These are phyloP conservation scores for Gymnosoma rotundatum DNA, from an alignment of 2,888 invertebrate genomes.

Conservation along the genomic window DNA sequence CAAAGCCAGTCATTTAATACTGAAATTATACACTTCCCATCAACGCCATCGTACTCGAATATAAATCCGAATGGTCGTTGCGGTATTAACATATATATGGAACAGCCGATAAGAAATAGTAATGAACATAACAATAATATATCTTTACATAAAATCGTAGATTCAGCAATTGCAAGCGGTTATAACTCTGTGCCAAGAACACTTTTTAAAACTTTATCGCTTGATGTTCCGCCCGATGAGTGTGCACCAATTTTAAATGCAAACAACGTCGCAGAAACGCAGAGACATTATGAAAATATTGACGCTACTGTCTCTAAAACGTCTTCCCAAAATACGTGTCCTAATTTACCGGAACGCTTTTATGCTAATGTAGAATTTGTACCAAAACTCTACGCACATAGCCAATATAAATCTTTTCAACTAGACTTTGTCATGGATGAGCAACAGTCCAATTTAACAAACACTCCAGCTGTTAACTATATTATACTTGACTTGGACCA, in stretches of 20 bases:
- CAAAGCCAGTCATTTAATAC: conserved; percentile 83
- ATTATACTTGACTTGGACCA: conserved; percentile 81
- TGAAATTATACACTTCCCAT: conserved; percentile 83
- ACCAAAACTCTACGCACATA: conserved; percentile 19
- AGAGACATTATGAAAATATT: conserved; percentile 79
- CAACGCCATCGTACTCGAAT: conserved; percentile 66
- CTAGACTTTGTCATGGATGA: conserved; percentile 22
- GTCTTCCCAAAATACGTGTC: conserved; percentile 43
- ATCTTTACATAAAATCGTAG: conserved; percentile 27
- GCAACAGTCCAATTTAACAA: conserved; percentile 42
- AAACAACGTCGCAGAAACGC: conserved; percentile 66
- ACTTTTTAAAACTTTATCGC: conserved; percentile 74
- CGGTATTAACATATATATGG: conserved; percentile 75
- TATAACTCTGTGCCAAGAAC: conserved; percentile 55
- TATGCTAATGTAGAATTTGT: conserved; percentile 77
- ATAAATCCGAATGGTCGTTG: conserved; percentile 78
- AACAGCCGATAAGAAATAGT: conserved; percentile 72
- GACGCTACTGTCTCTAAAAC: conserved; percentile 59
- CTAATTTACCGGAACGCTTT: conserved; percentile 74
- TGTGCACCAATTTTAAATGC: conserved; percentile 77
- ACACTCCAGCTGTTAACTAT: conserved; percentile 80
- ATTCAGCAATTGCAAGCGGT: conserved; percentile 19
- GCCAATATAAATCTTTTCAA: conserved; percentile 21
- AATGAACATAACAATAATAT: conserved; percentile 75
- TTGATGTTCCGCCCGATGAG: conserved; percentile 81